These are phyloP conservation scores for Pituophis catenifer DNA, from an alignment of 2,113 vertebrate genomes.

Conservation along the genomic window DNA sequence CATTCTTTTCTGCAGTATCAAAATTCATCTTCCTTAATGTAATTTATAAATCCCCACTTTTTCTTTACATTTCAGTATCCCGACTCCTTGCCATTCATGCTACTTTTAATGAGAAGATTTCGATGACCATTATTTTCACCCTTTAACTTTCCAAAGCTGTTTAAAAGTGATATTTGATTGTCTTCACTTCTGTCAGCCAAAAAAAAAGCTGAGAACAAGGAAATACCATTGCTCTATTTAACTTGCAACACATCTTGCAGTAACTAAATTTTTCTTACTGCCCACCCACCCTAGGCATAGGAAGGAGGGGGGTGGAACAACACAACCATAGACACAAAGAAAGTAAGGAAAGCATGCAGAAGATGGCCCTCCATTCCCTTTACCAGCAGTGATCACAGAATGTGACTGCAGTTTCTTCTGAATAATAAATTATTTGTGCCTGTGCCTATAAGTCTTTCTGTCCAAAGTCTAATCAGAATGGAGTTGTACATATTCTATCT, in stretches of 20 bases:
- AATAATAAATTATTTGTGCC: not conserved
- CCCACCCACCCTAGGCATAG: not conserved
- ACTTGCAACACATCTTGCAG: not conserved
- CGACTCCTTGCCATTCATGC: not conserved
- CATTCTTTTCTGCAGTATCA: not conserved
- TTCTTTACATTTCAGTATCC: not conserved
- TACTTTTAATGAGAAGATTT: not conserved
- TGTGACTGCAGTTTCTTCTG: not conserved
- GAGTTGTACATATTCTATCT: not conserved
- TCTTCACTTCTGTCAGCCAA: not conserved
- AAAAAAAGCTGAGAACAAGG: not conserved
- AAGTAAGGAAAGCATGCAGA: not conserved
- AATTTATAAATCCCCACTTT: not conserved
- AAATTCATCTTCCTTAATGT: not conserved
- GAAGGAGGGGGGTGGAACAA: accelerated
- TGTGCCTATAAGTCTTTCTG: not conserved
- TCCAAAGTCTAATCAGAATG: not conserved
- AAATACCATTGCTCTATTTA: not conserved
- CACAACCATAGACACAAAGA: not conserved
- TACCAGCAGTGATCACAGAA: not conserved
- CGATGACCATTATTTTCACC: not conserved
- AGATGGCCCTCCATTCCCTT: not conserved
- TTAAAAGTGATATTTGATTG: not conserved
- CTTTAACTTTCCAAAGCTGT: not conserved
- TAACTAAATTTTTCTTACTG: not conserved